phyloP scores from a whole-genome alignment of 2,888 invertebrate species.

The Epirrhoe alternata region DNA sequence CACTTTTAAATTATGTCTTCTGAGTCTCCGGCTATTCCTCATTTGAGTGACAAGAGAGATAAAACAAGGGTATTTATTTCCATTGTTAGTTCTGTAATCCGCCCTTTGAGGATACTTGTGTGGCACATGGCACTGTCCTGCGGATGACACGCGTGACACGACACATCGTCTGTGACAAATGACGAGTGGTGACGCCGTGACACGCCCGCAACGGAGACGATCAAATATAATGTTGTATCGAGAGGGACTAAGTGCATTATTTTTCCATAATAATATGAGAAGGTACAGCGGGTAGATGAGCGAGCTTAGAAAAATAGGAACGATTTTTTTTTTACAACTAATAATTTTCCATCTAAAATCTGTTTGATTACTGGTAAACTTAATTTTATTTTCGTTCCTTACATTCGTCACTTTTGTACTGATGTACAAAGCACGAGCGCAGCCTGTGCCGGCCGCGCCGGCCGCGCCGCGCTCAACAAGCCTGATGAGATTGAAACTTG shows the following conservation, averaged over 20 bases:
- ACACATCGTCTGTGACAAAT: conserved; percentile 1
- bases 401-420: too few species aligned
- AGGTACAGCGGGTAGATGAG: too few species aligned
- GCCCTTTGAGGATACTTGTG: not conserved
- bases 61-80: not conserved
- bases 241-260: too few species aligned
- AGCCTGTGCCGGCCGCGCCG: too few species aligned
- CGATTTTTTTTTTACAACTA: too few species aligned
- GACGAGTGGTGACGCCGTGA: not conserved
- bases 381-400: too few species aligned
- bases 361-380: too few species aligned
- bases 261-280: too few species aligned
- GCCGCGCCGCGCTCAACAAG: not conserved
- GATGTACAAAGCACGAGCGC: too few species aligned
- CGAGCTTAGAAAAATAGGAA: too few species aligned
- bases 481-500: not conserved
- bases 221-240: not conserved
- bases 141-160: not conserved
- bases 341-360: too few species aligned
- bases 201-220: not conserved
- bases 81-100: not conserved
- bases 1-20: not conserved
- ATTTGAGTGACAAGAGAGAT: not conserved
- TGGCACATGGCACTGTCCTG: not conserved
- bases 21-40: not conserved